Evolutionary conservation across 2,113 vertebrate species (phyloP).

Genomic region (Cyanocitta stelleri): DNA sequence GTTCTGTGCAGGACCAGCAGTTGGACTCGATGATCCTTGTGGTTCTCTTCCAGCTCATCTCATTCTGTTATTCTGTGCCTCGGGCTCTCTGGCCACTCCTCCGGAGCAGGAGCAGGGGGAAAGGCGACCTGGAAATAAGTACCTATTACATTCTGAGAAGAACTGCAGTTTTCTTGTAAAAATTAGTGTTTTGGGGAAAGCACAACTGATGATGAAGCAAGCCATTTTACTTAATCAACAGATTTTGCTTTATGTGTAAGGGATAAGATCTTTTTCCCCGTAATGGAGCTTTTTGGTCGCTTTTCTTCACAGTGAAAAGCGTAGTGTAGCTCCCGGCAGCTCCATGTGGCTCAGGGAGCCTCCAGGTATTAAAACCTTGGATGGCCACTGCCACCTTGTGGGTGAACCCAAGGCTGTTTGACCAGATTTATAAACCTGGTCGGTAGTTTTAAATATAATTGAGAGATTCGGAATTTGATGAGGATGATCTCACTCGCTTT

Average conservation of each 20-base stretch:
- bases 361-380: rapidly evolving
- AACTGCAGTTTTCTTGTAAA: rapidly evolving
- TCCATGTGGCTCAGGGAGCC: rapidly evolving
- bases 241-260: no score
- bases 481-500: background rate
- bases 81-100: background rate
- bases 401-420: background rate
- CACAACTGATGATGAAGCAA: rapidly evolving
- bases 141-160: rapidly evolving
- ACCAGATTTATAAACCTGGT: no score
- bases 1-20: background rate
- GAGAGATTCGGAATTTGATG: background rate
- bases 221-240: rapidly evolving
- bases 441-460: background rate
- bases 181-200: rapidly evolving
- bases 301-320: rapidly evolving
- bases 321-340: rapidly evolving
- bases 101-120: background rate
- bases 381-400: background rate
- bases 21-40: rapidly evolving
- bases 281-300: rapidly evolving
- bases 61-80: background rate
- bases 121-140: rapidly evolving
- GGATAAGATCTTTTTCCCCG: rapidly evolving
- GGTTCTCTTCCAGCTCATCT: rapidly evolving